These are phyloP conservation scores for Nanorana parkeri DNA, from an alignment of 2,113 vertebrate genomes.

Conservation along the genomic window DNA sequence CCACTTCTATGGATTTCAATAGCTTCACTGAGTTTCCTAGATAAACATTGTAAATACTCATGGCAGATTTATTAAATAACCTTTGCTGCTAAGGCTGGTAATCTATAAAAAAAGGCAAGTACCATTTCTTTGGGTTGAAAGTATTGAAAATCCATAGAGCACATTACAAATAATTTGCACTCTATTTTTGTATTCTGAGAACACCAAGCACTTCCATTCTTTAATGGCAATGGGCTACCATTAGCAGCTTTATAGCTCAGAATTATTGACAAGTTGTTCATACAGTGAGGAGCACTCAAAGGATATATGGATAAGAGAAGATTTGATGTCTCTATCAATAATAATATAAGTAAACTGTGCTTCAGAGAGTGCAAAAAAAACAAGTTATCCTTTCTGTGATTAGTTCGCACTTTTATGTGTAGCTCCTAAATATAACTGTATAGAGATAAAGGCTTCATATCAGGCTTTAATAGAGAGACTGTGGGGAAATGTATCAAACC, in stretches of 20 bases:
- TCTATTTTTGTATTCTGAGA: not conserved
- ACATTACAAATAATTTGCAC: not conserved
- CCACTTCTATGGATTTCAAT: no score
- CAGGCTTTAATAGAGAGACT: no score
- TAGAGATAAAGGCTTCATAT: no score
- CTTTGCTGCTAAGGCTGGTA: not conserved
- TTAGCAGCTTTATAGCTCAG: not conserved
- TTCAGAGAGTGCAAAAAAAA: no score
- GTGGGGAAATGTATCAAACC: no score
- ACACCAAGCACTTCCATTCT: not conserved
- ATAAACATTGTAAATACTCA: not conserved
- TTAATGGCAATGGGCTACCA: not conserved
- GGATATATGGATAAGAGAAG: not conserved
- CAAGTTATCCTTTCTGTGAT: no score
- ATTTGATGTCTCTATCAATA: slow-evolving; percentile 4
- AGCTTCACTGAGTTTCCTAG: no score
- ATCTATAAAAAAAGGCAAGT: not conserved
- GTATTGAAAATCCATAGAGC: not conserved
- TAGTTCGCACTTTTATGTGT: no score
- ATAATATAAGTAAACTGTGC: not conserved
- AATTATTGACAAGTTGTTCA: not conserved
- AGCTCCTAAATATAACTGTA: no score
- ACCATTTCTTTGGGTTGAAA: not conserved
- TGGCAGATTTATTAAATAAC: not conserved
- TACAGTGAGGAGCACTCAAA: not conserved